These are phyloP conservation scores for Zaprionus kolodkinae DNA, from an alignment of 1,140 invertebrate genomes.

Conservation along the genomic window DNA sequence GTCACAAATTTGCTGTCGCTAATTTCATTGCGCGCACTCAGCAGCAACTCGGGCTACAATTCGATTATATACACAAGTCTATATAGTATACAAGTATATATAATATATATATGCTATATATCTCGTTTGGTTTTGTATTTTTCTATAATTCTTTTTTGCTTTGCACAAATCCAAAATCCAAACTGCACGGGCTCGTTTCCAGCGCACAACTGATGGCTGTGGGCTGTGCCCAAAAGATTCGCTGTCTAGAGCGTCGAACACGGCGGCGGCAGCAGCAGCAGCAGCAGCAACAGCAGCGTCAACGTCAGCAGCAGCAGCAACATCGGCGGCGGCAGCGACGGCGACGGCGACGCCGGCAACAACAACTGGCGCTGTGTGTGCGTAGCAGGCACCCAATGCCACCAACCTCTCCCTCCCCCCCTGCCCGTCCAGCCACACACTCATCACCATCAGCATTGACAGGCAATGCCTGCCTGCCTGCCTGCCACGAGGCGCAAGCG, in stretches of 20 bases:
- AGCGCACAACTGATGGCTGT: slow-evolving; percentile 70
- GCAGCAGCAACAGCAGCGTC: slow-evolving; percentile 24
- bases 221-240: slow-evolving; percentile 43
- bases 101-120: not conserved
- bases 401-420: not conserved
- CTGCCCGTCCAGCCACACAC: not conserved
- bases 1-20: slow-evolving; percentile 35
- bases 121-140: slow-evolving; percentile 4
- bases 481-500: slow-evolving; percentile 31
- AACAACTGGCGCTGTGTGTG: slow-evolving; percentile 24
- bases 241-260: slow-evolving; percentile 43
- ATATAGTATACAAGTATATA: not conserved
- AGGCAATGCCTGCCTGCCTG: slow-evolving; percentile 27
- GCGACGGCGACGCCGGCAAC: slow-evolving; percentile 39
- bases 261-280: slow-evolving; percentile 23
- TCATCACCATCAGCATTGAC: slow-evolving; percentile 37
- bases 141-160: slow-evolving; percentile 17
- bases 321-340: slow-evolving; percentile 1
- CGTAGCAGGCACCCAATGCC: not conserved
- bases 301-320: slow-evolving; percentile 27
- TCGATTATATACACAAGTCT: slow-evolving; percentile 26
- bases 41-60: slow-evolving; percentile 5
- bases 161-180: slow-evolving; percentile 51
- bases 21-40: slow-evolving; percentile 41
- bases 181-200: slow-evolving; percentile 74